Conservation (phyloP, 2,797 vertebrate genomes). For the Urosaurus nigricauda region DNA sequence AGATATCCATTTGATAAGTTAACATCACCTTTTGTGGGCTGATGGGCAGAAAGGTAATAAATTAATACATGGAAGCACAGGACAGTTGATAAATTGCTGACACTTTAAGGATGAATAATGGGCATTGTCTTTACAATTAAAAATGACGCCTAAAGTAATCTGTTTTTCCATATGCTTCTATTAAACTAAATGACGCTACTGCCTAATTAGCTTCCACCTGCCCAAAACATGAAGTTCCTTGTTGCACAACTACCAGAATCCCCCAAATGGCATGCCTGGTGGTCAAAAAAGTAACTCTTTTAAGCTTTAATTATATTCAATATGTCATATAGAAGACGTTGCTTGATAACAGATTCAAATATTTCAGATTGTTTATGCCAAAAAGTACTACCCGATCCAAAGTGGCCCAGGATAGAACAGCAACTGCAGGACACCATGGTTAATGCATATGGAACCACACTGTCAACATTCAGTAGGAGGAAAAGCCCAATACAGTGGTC, state of each 20-base stretch:
- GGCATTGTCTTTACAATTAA: neutral
- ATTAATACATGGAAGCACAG: slow-evolving; percentile 16
- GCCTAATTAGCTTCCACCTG: neutral
- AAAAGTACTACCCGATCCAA: neutral
- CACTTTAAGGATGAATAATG: slow-evolving; percentile 23
- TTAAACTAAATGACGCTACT: slow-evolving; percentile 1
- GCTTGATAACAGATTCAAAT: neutral
- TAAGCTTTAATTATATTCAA: no score
- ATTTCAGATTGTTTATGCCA: neutral
- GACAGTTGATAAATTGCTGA: neutral
- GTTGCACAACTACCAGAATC: no score
- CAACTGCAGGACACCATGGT: neutral
- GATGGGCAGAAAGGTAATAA: neutral
- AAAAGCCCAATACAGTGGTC: neutral
- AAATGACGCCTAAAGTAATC: slow-evolving; percentile 5
- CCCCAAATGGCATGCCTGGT: no score
- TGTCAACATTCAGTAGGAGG: neutral
- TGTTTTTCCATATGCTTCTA: slow-evolving; percentile 20
- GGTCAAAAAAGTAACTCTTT: no score
- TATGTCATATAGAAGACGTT: neutral
- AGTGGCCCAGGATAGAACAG: neutral
- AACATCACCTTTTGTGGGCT: neutral
- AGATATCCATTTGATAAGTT: neutral
- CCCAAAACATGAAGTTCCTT: neutral
- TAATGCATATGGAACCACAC: neutral